These are phyloP conservation scores for Arnoldichthys spilopterus DNA, from an alignment of 2,797 vertebrate species.

Conservation along the genomic window DNA sequence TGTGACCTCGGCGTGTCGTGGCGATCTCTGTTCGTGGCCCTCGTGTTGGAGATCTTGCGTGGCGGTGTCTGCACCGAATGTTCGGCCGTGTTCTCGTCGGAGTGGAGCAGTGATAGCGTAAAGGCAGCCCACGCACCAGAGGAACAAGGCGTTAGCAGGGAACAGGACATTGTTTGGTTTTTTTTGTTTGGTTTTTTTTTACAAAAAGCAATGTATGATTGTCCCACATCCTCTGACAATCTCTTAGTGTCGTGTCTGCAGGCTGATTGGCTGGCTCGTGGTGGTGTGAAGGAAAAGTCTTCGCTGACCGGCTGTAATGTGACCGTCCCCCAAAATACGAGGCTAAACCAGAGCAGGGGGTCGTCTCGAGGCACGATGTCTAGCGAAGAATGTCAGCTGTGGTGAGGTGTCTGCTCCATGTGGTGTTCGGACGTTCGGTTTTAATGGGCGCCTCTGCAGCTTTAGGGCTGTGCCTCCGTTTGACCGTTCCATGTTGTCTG, in stretches of 20 bases:
- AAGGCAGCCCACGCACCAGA: slow-evolving; percentile 59
- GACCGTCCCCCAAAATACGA: slow-evolving; percentile 66
- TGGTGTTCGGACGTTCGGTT: slow-evolving; percentile 20
- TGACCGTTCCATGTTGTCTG: slow-evolving; percentile 45
- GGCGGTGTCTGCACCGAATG: slow-evolving; percentile 53
- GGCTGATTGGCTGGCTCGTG: slow-evolving; percentile 62
- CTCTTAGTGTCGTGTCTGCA: slow-evolving; percentile 69
- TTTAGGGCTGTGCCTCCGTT: slow-evolving; percentile 31
- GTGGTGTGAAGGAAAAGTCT: slow-evolving; percentile 67
- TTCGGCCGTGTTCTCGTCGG: slow-evolving; percentile 66
- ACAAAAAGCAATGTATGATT: slow-evolving; percentile 54
- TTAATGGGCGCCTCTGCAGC: slow-evolving; percentile 27
- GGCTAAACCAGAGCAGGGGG: slow-evolving; percentile 61
- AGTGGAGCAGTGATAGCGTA: slow-evolving; percentile 41
- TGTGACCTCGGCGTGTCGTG: slow-evolving; percentile 53
- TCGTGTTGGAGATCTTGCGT: slow-evolving; percentile 56
- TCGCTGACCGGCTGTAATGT: slow-evolving; percentile 68
- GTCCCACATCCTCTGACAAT: slow-evolving; percentile 66
- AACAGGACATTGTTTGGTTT: slow-evolving; percentile 61
- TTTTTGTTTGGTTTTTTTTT: too few relatives aligned
- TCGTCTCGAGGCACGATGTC: slow-evolving; percentile 70
- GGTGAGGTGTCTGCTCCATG: slow-evolving; percentile 50
- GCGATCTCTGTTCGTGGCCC: slow-evolving; percentile 37
- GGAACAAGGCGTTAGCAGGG: slow-evolving; percentile 62
- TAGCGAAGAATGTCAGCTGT: slow-evolving; percentile 48